A percentile compares a stretch with the other conserved stretches of the same genome.
Conservation (phyloP, 1,140 invertebrate species). For the Drosophila parvula region DNA sequence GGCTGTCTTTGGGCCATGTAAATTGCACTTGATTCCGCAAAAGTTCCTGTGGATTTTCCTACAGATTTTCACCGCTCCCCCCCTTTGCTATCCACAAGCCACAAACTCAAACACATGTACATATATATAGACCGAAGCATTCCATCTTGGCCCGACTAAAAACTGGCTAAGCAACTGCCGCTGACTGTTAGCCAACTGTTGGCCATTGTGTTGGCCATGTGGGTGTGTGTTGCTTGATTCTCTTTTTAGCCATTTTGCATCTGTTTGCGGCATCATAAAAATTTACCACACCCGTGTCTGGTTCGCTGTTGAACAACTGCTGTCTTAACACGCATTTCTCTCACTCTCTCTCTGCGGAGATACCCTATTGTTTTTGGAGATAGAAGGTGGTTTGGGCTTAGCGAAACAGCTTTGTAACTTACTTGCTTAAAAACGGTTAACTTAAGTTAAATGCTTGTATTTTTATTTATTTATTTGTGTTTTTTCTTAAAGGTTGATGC, state of each 20-base stretch:
- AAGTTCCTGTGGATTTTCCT: conserved; percentile 8
- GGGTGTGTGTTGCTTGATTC: conserved; percentile 39
- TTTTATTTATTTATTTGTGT: too few species aligned
- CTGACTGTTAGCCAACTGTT: conserved; percentile 57
- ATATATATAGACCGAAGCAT: not conserved
- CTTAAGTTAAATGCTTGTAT: too few species aligned
- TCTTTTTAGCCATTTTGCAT: conserved; percentile 79
- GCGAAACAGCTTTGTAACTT: too few species aligned
- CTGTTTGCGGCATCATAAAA: conserved; percentile 83
- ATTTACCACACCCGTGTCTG: conserved; percentile 81
- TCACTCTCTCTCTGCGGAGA: not conserved
- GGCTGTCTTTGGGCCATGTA: conserved; percentile 32
- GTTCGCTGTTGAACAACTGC: conserved; percentile 73
- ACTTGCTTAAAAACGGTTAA: too few species aligned
- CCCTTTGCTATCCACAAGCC: conserved; percentile 1
- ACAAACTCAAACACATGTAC: not conserved
- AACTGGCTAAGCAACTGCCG: conserved; percentile 64
- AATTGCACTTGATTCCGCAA: conserved; percentile 33
- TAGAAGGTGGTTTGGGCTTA: not conserved
- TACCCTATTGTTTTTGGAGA: not conserved
- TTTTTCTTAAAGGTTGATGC: too few species aligned
- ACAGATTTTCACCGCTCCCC: not conserved
- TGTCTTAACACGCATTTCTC: conserved; percentile 67
- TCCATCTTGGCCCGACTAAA: conserved; percentile 35
- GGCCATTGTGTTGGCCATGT: conserved; percentile 59